Percentiles rank a stretch among this genome's conserved stretches.
phyloP scores from a whole-genome alignment of 2,888 invertebrate genomes.

The Toxonevra muliebris region DNA sequence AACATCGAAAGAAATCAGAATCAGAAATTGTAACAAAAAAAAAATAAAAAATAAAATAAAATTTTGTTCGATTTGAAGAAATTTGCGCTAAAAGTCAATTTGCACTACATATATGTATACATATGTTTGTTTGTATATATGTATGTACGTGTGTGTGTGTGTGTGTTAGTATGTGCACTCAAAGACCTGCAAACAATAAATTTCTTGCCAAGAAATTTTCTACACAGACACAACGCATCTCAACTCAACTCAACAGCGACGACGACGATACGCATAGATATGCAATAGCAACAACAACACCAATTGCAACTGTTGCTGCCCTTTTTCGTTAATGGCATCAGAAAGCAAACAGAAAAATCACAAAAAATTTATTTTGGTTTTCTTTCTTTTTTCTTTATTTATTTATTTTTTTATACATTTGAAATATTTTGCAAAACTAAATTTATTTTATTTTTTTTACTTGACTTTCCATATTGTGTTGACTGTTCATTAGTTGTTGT shows the following conservation, averaged over 20 bases:
- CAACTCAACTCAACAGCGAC: slow-evolving; percentile 1
- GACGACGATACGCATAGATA: background rate
- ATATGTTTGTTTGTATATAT: too few relatives aligned
- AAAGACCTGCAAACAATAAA: slow-evolving; percentile 4
- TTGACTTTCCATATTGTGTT: too few relatives aligned
- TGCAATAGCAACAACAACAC: background rate
- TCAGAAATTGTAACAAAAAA: background rate
- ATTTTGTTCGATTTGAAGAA: background rate
- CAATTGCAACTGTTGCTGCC: slow-evolving; percentile 19
- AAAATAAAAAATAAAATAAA: too few relatives aligned
- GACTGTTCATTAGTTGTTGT: too few relatives aligned
- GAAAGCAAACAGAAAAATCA: slow-evolving; percentile 1
- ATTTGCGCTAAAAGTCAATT: background rate
- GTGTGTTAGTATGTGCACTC: background rate
- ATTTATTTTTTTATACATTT: too few relatives aligned
- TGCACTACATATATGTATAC: too few relatives aligned
- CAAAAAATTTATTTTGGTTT: background rate
- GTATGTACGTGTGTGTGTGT: too few relatives aligned
- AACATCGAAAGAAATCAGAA: background rate
- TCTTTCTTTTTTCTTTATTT: too few relatives aligned
- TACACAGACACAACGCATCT: slow-evolving; percentile 1
- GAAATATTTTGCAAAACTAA: too few relatives aligned
- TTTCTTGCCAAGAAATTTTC: slow-evolving; percentile 5
- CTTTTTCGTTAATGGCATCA: background rate
- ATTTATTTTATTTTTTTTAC: too few relatives aligned